A percentile compares a stretch with the other conserved stretches of the same genome.
phyloP scores from a whole-genome alignment of 2,113 vertebrate genomes.

The Macrotus californicus region DNA sequence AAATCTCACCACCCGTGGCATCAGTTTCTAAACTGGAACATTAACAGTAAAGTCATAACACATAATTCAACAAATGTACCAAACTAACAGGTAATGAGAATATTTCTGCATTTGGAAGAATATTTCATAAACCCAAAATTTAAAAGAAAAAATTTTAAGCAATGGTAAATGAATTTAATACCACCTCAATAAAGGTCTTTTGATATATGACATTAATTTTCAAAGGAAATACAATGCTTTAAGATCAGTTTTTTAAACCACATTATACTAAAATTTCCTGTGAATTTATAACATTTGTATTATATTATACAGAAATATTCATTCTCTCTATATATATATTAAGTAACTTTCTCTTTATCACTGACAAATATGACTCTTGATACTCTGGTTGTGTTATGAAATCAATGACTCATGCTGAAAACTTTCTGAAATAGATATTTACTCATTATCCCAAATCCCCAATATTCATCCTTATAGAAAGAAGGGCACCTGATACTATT shows the following conservation, averaged over 20 bases:
- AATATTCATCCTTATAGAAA: constrained; percentile 11
- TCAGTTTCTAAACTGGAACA: not conserved
- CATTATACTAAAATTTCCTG: constrained; percentile 31
- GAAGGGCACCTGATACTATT: not conserved
- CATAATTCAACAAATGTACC: not conserved
- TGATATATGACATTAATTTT: constrained; percentile 33
- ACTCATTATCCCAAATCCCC: not conserved
- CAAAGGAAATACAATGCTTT: constrained; percentile 24
- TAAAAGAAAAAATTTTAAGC: not conserved
- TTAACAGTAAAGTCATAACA: constrained; percentile 29
- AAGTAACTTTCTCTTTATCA: constrained; percentile 36
- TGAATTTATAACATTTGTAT: constrained; percentile 24
- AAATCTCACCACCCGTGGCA: not conserved
- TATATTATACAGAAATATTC: constrained; percentile 76
- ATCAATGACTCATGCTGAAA: constrained; percentile 59
- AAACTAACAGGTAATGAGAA: constrained; percentile 53
- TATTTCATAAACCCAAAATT: constrained; percentile 37
- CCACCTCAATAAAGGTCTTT: not conserved
- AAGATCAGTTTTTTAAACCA: constrained; percentile 23
- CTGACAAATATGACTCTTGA: not conserved
- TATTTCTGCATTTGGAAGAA: constrained; percentile 75
- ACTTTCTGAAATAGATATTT: constrained; percentile 38
- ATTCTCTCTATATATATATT: not conserved
- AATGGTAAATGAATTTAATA: constrained; percentile 42
- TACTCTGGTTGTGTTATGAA: constrained; percentile 42